Conservation (phyloP, 2,113 vertebrate species). For the western clawed frog (Xenopus tropicalis) region UCB_Xtro_10.0 CM004444.2:20858501-20859000, state of each 20-base stretch:
- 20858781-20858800: neutral
- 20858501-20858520: too few species aligned
- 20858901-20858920: conserved; percentile 8
- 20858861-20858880: neutral
- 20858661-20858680: too few species aligned
- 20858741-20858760: conserved; percentile 18
- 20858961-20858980: neutral
- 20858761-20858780: conserved; percentile 24
- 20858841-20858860: neutral
- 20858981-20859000: neutral
- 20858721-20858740: neutral
- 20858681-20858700: too few species aligned
- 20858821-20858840: conserved; percentile 30
- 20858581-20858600: too few species aligned
- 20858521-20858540: too few species aligned
- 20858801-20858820: conserved; percentile 12
- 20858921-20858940: conserved; percentile 14
- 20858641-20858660: too few species aligned
- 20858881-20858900: conserved; percentile 28
- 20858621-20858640: too few species aligned
- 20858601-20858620: too few species aligned
- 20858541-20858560: too few species aligned
- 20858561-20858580: too few species aligned
- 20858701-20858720: neutral
- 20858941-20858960: conserved; percentile 9